Evolutionary conservation across 2,113 vertebrate species (phyloP), one percentile per base, ranked within the genome.

Genomic region (Cyphomyrus discorhynchus): DNA sequence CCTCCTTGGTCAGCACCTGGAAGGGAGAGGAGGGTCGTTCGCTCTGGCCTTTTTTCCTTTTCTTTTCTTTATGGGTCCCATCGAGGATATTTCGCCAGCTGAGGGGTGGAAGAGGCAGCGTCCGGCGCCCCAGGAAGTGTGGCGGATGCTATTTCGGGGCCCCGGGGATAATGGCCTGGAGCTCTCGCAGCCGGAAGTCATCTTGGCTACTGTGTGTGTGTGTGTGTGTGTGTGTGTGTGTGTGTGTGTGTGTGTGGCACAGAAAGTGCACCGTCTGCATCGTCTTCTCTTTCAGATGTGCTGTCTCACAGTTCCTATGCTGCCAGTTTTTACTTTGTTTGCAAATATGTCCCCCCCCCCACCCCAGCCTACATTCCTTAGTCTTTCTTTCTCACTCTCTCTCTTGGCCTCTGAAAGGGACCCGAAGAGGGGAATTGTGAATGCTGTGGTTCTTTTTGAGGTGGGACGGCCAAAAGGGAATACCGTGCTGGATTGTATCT

Each of bases 251-350:
- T 88, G 27, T 35, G 50, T 52, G 84, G 56, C 24, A 62, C 56
- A 62, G 5, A 62, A 87, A 66, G 10, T 39, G 13, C 42, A 66
- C 90, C 83, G 87, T 90, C 90, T 91, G 91, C 53, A 45, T 46
- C 53, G 27, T 53, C 42, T 86, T 83, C 87, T 90, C 70, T 91
- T 91, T 91, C 70, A 90, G 87, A 74, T 90, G 82, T 91, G 39
- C 88, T 70, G 90, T 90, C 92, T 92, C 86, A 52, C 27, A 27
- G 58, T 66, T 66, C 58, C 9, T 27, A 10, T n/a, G 58, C 58
- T 66, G 58, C 2, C 58, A 66, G 58, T n/a, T 62, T 62, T 62
- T 62, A n/a, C 56, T 62, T 24, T 24, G 56, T 62, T 58, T 58
- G 21, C 56, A 58, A 58, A 58, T 58, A 58, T 58, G 21, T 39